phyloP scores from a whole-genome alignment of 1,140 invertebrate genomes.

The Lithobius niger region DNA sequence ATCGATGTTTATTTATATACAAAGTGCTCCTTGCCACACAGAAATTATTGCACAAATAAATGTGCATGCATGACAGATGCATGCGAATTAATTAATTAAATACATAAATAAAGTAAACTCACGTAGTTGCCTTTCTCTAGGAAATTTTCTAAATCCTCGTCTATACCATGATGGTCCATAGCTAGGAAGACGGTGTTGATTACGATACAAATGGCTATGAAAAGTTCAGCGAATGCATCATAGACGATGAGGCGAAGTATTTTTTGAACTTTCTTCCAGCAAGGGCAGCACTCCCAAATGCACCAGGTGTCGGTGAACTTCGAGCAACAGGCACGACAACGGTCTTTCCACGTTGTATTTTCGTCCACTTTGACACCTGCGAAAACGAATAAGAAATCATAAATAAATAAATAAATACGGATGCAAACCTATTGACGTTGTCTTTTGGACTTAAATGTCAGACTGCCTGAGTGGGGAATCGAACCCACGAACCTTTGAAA shows the following conservation, averaged over 20 bases:
- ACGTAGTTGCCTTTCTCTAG: conserved; percentile 34
- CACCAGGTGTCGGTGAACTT: conserved; percentile 21
- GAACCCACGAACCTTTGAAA: no score
- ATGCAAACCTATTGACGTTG: no score
- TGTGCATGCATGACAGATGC: no score
- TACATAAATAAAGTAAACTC: conserved; percentile 16
- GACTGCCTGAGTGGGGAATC: no score
- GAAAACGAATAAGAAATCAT: neutral
- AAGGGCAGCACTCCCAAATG: conserved; percentile 26
- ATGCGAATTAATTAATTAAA: neutral
- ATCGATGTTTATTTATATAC: no score
- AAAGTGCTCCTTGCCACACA: no score
- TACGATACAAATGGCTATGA: conserved; percentile 35
- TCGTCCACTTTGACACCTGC: neutral
- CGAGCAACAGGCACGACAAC: neutral
- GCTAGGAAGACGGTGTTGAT: conserved; percentile 38
- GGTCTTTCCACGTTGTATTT: neutral
- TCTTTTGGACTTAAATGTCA: no score
- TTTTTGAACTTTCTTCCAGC: conserved; percentile 23
- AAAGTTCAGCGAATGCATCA: conserved; percentile 35
- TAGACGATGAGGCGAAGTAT: conserved; percentile 29
- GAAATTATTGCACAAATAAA: no score
- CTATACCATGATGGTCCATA: conserved; percentile 34
- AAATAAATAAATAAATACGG: no score
- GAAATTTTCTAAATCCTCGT: conserved; percentile 20